Conservation (phyloP, 2,797 vertebrate species). For the Tauraco hartlaubi region DNA sequence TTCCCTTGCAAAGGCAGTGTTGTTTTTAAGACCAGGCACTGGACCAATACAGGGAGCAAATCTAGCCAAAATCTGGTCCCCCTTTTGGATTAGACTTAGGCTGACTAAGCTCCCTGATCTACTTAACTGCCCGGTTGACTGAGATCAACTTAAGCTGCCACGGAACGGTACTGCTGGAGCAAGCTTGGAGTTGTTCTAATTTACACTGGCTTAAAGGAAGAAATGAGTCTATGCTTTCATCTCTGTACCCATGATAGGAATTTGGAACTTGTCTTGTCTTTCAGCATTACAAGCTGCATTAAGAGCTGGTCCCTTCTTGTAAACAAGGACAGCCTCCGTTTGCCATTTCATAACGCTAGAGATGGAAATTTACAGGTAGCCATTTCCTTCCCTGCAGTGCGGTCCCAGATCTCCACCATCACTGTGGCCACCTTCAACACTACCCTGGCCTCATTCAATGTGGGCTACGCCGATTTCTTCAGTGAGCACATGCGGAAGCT, state of each 20-base stretch:
- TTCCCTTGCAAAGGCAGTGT: neutral
- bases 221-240: neutral
- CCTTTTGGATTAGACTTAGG: neutral
- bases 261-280: neutral
- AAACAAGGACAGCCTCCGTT: neutral
- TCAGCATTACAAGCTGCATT: neutral
- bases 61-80: neutral
- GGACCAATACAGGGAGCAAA: neutral
- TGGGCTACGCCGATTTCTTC: conserved; percentile 98
- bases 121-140: neutral
- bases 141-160: neutral
- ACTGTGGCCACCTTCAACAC: conserved; percentile 99
- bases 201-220: neutral
- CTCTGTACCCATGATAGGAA: neutral
- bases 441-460: conserved; percentile 96
- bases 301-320: neutral
- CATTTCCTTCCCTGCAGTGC: conserved; percentile 80
- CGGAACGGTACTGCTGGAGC: neutral
- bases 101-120: neutral
- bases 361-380: neutral
- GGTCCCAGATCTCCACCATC: conserved; percentile 98
- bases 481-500: conserved; percentile 98
- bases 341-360: neutral
- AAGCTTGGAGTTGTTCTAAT: neutral
- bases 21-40: neutral